phyloP scores from a whole-genome alignment of 1,140 invertebrate genomes.

The Cherax quadricarinatus region DNA sequence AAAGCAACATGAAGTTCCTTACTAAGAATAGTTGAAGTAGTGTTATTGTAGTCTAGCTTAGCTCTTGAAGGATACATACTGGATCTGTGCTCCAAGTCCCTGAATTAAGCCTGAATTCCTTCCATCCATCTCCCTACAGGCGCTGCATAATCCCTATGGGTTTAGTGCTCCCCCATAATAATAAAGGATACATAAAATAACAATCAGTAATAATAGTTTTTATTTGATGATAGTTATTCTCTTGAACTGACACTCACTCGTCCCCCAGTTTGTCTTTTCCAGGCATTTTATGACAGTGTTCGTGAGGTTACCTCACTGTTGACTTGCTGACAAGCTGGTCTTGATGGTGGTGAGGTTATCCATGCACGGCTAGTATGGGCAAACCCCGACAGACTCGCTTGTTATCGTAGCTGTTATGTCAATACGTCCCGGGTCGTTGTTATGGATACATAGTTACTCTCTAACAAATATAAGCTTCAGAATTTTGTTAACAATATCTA shows the following conservation, averaged over 20 bases:
- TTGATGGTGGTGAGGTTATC: constrained; percentile 18
- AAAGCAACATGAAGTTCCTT: too few relatives aligned
- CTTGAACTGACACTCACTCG: constrained; percentile 37
- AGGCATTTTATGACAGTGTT: constrained; percentile 11
- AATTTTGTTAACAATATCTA: not conserved
- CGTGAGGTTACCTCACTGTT: constrained; percentile 44
- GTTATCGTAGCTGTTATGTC: not conserved
- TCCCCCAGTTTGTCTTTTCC: constrained; percentile 52
- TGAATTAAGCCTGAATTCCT: too few relatives aligned
- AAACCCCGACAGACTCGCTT: not conserved
- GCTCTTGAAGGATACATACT: too few relatives aligned
- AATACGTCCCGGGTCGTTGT: not conserved
- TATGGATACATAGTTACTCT: not conserved
- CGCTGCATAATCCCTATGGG: too few relatives aligned
- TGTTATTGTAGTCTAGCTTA: too few relatives aligned
- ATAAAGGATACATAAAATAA: too few relatives aligned
- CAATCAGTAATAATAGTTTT: too few relatives aligned
- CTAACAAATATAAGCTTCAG: not conserved
- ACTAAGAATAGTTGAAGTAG: too few relatives aligned
- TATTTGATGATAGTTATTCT: not conserved
- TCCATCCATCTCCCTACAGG: too few relatives aligned
- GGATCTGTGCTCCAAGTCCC: too few relatives aligned
- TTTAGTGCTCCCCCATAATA: too few relatives aligned
- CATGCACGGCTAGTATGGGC: constrained; percentile 5
- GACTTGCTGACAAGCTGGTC: constrained; percentile 35